These are phyloP conservation scores for Odontomyia ornata DNA, from an alignment of 2,888 invertebrate genomes.

Conservation along the genomic window DNA sequence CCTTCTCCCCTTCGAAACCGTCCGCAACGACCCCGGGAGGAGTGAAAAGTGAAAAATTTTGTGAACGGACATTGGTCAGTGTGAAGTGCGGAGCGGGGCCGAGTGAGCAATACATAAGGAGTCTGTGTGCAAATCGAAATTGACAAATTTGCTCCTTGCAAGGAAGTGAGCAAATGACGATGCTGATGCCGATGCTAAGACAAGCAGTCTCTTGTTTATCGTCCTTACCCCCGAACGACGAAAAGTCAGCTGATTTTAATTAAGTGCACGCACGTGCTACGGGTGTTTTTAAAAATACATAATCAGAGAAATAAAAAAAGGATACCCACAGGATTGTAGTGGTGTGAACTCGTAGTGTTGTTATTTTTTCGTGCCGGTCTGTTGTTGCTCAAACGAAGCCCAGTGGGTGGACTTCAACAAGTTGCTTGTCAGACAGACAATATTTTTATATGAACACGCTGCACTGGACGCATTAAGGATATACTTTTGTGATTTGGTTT, in stretches of 20 bases:
- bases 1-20: background rate
- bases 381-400: background rate
- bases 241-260: constrained; percentile 41
- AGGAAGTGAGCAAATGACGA: background rate
- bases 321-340: background rate
- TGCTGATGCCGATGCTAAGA: background rate
- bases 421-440: constrained; percentile 17
- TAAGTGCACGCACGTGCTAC: constrained; percentile 34
- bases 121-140: background rate
- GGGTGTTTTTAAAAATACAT: constrained; percentile 12
- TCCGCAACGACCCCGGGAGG: constrained; percentile 4
- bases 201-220: background rate
- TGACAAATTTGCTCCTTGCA: background rate
- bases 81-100: background rate
- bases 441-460: background rate
- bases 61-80: constrained; percentile 36
- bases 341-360: constrained; percentile 1
- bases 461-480: background rate
- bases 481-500: background rate
- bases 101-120: constrained; percentile 4
- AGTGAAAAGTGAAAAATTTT: constrained; percentile 30
- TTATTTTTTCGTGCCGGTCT: constrained; percentile 13
- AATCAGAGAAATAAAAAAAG: background rate
- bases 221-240: background rate
- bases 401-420: constrained; percentile 36